Conservation (phyloP, 2,888 invertebrate species). For the Byasa hedistus region DNA sequence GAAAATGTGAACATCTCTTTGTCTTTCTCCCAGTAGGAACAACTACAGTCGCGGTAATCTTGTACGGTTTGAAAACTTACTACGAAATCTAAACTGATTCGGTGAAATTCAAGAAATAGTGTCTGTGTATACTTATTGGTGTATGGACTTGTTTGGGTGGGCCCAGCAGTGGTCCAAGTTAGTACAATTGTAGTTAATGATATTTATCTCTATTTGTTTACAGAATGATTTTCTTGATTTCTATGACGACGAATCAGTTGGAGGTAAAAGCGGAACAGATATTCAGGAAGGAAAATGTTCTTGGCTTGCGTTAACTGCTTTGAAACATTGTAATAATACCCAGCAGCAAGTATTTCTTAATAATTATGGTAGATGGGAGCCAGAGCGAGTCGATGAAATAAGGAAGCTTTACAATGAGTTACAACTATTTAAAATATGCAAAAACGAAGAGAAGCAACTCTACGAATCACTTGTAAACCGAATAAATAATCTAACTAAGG, state of each 20-base stretch:
- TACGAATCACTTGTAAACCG: conserved; percentile 5
- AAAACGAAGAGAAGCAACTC: conserved; percentile 5
- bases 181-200: too few species aligned
- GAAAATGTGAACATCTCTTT: too few species aligned
- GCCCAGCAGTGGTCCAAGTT: too few species aligned
- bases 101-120: neutral
- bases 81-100: neutral
- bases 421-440: conserved; percentile 3
- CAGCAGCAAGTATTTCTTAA: conserved; percentile 84
- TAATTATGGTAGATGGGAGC: conserved; percentile 82
- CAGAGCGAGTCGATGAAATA: conserved; percentile 70
- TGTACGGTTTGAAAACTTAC: neutral
- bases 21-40: too few species aligned
- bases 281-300: conserved; percentile 91
- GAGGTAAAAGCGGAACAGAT: conserved; percentile 51
- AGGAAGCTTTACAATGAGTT: conserved; percentile 21
- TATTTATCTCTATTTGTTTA: neutral
- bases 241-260: conserved; percentile 17
- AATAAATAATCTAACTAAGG: conserved; percentile 6
- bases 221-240: conserved; percentile 25
- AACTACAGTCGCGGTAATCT: too few species aligned
- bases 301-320: conserved; percentile 91
- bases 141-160: neutral
- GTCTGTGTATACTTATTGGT: neutral
- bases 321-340: conserved; percentile 82